Evolutionary conservation across 2,113 vertebrate genomes (phyloP).

Genomic region (Mustelus asterias): DNA sequence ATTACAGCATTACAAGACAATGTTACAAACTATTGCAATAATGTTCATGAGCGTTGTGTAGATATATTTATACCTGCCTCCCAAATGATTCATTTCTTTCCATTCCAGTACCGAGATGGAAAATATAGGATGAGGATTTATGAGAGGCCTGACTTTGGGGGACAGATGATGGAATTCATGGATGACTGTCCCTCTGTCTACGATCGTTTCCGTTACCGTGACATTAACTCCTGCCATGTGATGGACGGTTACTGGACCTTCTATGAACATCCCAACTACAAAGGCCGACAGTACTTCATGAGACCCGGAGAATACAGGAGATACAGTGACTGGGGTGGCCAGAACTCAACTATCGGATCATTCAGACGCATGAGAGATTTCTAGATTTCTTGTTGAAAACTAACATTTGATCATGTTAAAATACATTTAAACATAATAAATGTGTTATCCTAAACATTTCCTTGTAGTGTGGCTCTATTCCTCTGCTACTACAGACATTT

Average conservation of each 20-base stretch:
- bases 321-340: conserved; percentile 60
- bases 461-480: neutral
- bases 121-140: conserved; percentile 62
- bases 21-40: neutral
- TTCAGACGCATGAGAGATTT: conserved; percentile 58
- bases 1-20: neutral
- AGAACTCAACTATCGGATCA: conserved; percentile 59
- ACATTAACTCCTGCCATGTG: too few species aligned
- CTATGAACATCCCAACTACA: conserved; percentile 54
- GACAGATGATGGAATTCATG: conserved; percentile 57
- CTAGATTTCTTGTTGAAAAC: neutral
- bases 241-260: conserved; percentile 57
- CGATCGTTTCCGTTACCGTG: too few species aligned
- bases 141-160: conserved; percentile 61
- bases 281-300: conserved; percentile 54
- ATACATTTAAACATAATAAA: neutral
- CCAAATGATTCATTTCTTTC: conserved; percentile 14
- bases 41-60: neutral
- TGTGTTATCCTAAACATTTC: neutral
- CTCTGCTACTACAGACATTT: neutral
- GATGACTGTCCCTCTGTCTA: conserved; percentile 58
- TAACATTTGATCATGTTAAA: neutral
- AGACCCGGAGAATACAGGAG: conserved; percentile 55
- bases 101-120: conserved; percentile 51
- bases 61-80: neutral